phyloP scores from a whole-genome alignment of 2,113 vertebrate species.

The Chionodraco myersi region DNA sequence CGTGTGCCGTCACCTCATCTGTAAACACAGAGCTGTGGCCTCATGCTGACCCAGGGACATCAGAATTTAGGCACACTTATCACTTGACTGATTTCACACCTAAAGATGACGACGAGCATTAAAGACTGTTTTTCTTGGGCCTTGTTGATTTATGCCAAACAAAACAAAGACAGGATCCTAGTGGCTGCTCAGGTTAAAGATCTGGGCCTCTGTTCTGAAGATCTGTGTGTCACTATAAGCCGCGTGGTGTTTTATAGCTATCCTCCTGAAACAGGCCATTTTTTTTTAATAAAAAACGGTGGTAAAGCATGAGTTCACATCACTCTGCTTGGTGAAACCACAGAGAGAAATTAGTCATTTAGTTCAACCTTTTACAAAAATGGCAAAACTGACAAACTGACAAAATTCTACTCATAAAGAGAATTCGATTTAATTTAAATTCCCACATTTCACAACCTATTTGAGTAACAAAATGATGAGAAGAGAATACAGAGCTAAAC shows the following conservation, averaged over 20 bases:
- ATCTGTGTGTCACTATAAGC: conserved; percentile 27
- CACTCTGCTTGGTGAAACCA: background rate
- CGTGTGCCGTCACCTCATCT: conserved; percentile 73
- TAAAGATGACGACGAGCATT: conserved; percentile 54
- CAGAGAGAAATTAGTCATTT: background rate
- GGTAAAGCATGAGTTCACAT: background rate
- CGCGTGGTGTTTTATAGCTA: conserved; percentile 22
- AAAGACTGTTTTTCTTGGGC: conserved; percentile 39
- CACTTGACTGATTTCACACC: conserved; percentile 78
- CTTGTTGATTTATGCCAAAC: conserved; percentile 47
- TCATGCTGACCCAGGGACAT: conserved; percentile 65
- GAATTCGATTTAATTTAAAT: background rate
- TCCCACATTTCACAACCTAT: background rate
- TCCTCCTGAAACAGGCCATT: background rate
- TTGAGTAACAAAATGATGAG: background rate
- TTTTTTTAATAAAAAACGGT: background rate
- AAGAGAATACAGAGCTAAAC: background rate
- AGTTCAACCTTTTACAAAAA: conserved; percentile 7
- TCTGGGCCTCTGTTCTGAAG: conserved; percentile 22
- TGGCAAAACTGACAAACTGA: background rate
- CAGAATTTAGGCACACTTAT: conserved; percentile 78
- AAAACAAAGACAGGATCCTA: conserved; percentile 32
- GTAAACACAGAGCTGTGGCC: conserved; percentile 71
- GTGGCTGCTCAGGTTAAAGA: conserved; percentile 17
- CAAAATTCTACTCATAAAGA: background rate